phyloP scores from a whole-genome alignment of 2,113 vertebrate species.

The Myotis brandtii region DNA sequence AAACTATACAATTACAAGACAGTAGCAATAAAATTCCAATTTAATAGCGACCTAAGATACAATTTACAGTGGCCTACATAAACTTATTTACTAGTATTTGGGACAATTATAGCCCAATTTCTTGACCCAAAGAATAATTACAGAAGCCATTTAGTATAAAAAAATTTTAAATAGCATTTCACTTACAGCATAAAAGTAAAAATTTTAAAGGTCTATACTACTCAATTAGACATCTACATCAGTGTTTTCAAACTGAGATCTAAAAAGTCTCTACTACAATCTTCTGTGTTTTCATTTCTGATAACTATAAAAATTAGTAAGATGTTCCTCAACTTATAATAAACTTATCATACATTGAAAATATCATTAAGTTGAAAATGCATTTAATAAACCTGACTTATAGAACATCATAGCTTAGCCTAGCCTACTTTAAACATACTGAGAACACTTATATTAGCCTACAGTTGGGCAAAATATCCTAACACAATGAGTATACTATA shows the following conservation, averaged over 20 bases:
- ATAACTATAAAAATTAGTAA: neutral
- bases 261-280: conserved; percentile 17
- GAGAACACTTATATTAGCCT: neutral
- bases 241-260: neutral
- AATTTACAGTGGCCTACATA: neutral
- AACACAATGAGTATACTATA: neutral
- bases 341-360: neutral
- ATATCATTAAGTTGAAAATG: neutral
- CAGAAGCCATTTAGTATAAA: neutral
- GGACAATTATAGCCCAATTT: neutral
- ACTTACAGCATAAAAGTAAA: neutral
- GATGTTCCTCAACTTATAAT: neutral
- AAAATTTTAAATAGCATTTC: neutral
- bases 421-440: neutral
- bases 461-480: neutral
- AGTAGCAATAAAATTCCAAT: conserved; percentile 39
- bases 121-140: neutral
- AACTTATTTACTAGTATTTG: neutral
- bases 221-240: conserved; percentile 8
- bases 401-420: neutral
- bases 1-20: conserved; percentile 17
- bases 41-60: neutral
- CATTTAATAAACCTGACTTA: neutral
- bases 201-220: conserved; percentile 16
- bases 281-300: conserved; percentile 16